Conservation (phyloP, 37 sponge, comb jelly and placozoan species). For the Dysidea cf. avara region DNA sequence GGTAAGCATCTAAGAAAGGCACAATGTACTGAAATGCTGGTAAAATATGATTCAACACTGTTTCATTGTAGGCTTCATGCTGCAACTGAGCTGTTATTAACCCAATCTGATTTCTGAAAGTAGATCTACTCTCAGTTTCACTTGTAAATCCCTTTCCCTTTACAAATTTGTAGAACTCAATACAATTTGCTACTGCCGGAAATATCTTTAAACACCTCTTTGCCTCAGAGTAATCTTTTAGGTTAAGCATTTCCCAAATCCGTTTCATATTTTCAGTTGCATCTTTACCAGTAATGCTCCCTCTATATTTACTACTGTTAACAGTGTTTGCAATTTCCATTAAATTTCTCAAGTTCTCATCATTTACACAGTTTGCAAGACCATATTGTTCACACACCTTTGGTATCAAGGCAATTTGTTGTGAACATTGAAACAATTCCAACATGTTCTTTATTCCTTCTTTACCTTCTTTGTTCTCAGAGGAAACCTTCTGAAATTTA, state of each 20-base stretch:
- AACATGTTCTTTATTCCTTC: constrained; percentile 27
- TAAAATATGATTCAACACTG: constrained; percentile 58
- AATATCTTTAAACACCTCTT: constrained; percentile 30
- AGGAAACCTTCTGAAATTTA: neutral
- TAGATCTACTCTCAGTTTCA: constrained; percentile 24
- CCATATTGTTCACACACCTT: constrained; percentile 36
- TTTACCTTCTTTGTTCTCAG: neutral
- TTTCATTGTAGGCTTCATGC: constrained; percentile 78
- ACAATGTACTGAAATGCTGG: constrained; percentile 41
- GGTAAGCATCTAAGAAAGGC: constrained; percentile 50
- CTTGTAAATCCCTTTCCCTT: neutral
- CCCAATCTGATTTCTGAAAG: constrained; percentile 47
- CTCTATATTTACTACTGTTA: constrained; percentile 1
- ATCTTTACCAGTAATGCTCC: constrained; percentile 27
- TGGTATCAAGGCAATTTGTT: constrained; percentile 15
- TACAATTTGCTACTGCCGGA: constrained; percentile 34
- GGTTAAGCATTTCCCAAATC: constrained; percentile 27
- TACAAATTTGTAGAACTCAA: constrained; percentile 47
- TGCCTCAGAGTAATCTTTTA: neutral
- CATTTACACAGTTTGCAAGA: constrained; percentile 20
- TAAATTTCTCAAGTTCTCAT: constrained; percentile 22
- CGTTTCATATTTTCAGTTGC: constrained; percentile 41
- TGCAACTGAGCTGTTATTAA: constrained; percentile 75
- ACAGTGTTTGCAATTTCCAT: constrained; percentile 8
- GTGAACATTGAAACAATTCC: constrained; percentile 20